A percentile compares a stretch with the other conserved stretches of the same genome.
phyloP scores from a whole-genome alignment of 2,797 vertebrate species.

The Acomys russatus region DNA sequence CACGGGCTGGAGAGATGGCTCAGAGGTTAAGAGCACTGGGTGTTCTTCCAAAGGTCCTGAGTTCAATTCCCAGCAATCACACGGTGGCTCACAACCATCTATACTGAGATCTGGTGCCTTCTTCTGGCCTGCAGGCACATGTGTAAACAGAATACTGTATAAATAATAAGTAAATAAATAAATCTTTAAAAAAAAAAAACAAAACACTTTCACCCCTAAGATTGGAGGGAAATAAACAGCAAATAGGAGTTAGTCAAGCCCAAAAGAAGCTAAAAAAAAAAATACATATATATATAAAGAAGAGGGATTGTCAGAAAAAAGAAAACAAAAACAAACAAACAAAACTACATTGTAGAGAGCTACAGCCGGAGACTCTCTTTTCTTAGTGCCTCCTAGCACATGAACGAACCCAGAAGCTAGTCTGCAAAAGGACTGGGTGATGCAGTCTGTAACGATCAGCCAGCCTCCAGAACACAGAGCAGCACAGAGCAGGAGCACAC shows the following conservation, averaged over 20 bases:
- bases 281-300: too few relatives aligned
- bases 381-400: neutral
- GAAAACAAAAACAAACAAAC: neutral
- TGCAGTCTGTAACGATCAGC: neutral
- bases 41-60: too few relatives aligned
- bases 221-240: neutral
- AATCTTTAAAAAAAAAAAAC: too few relatives aligned
- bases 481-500: neutral
- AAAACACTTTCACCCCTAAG: neutral
- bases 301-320: neutral
- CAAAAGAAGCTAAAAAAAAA: neutral
- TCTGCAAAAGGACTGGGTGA: neutral
- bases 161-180: too few relatives aligned
- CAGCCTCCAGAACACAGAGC: neutral
- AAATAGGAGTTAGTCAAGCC: neutral
- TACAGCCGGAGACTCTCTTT: neutral
- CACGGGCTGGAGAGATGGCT: too few relatives aligned
- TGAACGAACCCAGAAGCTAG: neutral
- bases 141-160: too few relatives aligned
- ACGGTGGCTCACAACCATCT: too few relatives aligned
- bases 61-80: too few relatives aligned
- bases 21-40: too few relatives aligned
- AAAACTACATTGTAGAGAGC: neutral
- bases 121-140: too few relatives aligned
- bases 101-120: too few relatives aligned